These are phyloP conservation scores for Florisuga fusca DNA, from an alignment of 2,797 vertebrate genomes.

Conservation along the genomic window DNA sequence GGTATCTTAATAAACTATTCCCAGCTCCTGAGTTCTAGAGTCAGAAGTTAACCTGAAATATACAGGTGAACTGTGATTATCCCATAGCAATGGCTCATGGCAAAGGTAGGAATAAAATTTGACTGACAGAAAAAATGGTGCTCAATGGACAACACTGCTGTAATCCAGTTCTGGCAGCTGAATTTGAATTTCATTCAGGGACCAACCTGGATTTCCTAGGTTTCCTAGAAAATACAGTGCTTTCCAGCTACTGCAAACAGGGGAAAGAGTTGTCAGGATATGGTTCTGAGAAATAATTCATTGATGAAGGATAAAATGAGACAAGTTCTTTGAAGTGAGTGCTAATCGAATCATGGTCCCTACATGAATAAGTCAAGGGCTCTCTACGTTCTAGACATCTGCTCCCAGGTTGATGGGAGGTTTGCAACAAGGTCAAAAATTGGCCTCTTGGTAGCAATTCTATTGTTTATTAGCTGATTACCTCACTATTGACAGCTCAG, in stretches of 20 bases:
- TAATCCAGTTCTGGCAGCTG: neutral
- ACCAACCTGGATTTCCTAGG: neutral
- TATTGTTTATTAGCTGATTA: neutral
- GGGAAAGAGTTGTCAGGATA: neutral
- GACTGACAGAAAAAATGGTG: neutral
- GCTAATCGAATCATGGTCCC: neutral
- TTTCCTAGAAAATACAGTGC: neutral
- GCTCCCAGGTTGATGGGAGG: neutral
- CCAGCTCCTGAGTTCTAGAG: neutral
- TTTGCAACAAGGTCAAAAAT: neutral
- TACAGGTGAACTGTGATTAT: neutral
- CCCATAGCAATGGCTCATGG: neutral
- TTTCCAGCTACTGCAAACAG: neutral
- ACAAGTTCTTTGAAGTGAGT: neutral
- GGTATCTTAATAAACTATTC: neutral
- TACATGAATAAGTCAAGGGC: neutral
- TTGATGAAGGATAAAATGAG: neutral
- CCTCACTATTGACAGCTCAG: neutral
- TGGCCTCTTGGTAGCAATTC: neutral
- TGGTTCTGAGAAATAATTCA: neutral
- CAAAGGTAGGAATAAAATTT: constrained; percentile 1
- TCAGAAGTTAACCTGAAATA: neutral
- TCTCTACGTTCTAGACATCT: neutral
- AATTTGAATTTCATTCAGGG: neutral
- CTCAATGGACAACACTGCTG: neutral